Evolutionary conservation across 2,797 vertebrate genomes (phyloP), one percentile per base, ranked within the genome.

Genomic region (Tarsius wallacei): DNA sequence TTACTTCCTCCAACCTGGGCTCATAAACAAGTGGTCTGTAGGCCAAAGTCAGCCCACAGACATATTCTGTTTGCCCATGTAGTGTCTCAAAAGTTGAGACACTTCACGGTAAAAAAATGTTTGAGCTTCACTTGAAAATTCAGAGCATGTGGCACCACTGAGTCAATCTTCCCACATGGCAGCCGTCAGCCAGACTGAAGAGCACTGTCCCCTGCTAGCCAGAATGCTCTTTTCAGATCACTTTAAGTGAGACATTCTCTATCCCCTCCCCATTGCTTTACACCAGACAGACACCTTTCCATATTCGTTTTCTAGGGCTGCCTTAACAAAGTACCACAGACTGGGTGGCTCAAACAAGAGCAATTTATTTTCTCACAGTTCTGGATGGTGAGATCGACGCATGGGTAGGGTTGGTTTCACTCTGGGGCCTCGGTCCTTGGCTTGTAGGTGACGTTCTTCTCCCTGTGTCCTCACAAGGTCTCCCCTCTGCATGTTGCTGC

Each of bases 111-210:
- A 81, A 95, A 84, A 61, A 42, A n/a, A 61, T 53, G 5, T 71
- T 31, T 80, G 31, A 70, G 28, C 42, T 68, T 95, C 81, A 9
- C 57, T 92, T 87, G 78, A 87, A 86, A 92, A 92, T 33, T 59
- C 77, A 73, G 59, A 94, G 78, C 74, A 86, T 80, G 91, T 97
- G 93, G 93, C 26, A 89, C 24, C 55, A 51, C 28, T 19, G 33
- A 81, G 42, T 36, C 87, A 64, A 14, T 51, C 61, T 74, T 73
- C 64, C n/a, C 55, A 14, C 14, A 1, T 5, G 24, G 80, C 21
- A 81, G 21, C 31, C 24, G 31, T 81, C 85, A 49, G 61, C 59
- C 24, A 15, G n/a, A 33, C 87, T 78, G 7, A 77, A 63, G 55
- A 70, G 7, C 13, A 5, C n/a, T 64, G 36, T 47, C 16, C 5